A percentile compares a stretch with the other conserved stretches of the same genome.
Evolutionary conservation across 2,113 vertebrate species (phyloP).

Genomic region (Ia io): DNA sequence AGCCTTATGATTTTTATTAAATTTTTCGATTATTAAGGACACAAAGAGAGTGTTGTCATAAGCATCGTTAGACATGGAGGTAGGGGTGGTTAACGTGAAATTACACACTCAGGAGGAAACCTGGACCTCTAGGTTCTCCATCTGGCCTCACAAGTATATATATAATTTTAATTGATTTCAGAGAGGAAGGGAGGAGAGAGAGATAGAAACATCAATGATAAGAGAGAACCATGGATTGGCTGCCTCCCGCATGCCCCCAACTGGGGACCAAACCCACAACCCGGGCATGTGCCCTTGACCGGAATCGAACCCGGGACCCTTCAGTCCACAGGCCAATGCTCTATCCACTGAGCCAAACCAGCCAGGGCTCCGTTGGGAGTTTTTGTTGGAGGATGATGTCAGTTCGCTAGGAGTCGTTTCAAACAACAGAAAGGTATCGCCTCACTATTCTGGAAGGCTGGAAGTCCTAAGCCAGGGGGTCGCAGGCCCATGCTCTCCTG

Average conservation of each 20-base stretch:
- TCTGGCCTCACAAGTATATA: not conserved
- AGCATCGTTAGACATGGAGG: not conserved
- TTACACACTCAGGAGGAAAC: not conserved
- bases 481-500: fast-evolving
- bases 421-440: not conserved
- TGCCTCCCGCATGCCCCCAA: no score
- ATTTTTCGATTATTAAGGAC: not conserved
- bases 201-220: no score
- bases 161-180: no score
- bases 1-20: no score
- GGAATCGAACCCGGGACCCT: no score
- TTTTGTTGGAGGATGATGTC: not conserved
- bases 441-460: not conserved
- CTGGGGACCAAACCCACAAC: no score
- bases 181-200: no score
- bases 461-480: no score
- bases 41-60: not conserved
- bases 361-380: not conserved
- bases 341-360: no score
- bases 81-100: fast-evolving
- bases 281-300: no score
- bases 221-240: no score
- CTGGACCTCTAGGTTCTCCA: not conserved
- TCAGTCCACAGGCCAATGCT: no score
- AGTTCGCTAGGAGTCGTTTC: not conserved